phyloP scores from a whole-genome alignment of 2,888 invertebrate species.

The Allacma fusca region DNA sequence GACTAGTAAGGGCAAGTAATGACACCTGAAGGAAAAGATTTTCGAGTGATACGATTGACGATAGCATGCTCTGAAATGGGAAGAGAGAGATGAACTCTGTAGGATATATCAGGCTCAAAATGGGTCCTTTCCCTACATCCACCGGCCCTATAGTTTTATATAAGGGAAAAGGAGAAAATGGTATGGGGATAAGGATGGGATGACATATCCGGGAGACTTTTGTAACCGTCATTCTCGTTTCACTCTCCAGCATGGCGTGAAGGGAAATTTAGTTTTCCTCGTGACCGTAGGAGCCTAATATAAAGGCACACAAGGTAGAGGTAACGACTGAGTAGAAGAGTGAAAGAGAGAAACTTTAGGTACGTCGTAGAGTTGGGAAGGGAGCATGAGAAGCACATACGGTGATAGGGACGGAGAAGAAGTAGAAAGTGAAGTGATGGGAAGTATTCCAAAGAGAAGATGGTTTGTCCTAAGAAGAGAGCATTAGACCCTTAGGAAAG shows the following conservation, averaged over 20 bases:
- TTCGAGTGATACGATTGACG: slow-evolving; percentile 48
- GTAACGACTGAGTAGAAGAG: slow-evolving; percentile 41
- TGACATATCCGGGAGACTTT: slow-evolving; percentile 5
- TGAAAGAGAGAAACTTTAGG: slow-evolving; percentile 37
- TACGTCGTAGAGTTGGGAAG: slow-evolving; percentile 13
- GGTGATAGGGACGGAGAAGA: slow-evolving; percentile 28
- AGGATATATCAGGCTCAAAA: no score
- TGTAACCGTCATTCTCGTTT: slow-evolving; percentile 3
- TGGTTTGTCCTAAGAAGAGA: slow-evolving; percentile 58
- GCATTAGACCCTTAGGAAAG: slow-evolving; percentile 60
- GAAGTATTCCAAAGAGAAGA: slow-evolving; percentile 48
- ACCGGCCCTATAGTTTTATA: slow-evolving; percentile 1
- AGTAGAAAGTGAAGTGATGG: slow-evolving; percentile 44
- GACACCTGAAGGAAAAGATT: slow-evolving; percentile 48
- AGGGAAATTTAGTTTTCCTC: slow-evolving; percentile 31
- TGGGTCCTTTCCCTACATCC: not conserved
- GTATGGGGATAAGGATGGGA: not conserved
- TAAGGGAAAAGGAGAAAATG: slow-evolving; percentile 3
- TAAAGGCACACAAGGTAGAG: slow-evolving; percentile 39
- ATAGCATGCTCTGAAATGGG: slow-evolving; percentile 25
- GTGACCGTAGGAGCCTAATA: slow-evolving; percentile 32
- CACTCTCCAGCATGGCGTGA: slow-evolving; percentile 30
- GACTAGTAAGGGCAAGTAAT: slow-evolving; percentile 39
- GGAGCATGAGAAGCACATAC: not conserved
- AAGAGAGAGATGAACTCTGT: slow-evolving; percentile 3